Base-by-base conservation (phyloP, 1,140 invertebrate genomes). In the Drusus annulatus region DNA sequence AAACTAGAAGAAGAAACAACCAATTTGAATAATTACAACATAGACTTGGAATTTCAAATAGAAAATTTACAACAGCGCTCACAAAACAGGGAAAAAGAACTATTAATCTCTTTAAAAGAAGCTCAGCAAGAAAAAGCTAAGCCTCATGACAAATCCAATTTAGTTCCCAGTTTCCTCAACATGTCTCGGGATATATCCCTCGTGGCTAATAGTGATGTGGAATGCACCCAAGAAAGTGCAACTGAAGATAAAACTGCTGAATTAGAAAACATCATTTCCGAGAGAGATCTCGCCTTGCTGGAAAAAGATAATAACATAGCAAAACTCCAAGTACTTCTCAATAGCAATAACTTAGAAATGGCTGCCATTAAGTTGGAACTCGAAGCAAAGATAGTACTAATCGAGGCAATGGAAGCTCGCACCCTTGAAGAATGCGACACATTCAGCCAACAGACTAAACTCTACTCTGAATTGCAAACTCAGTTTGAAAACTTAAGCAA, bases 1-100 rank as follows among this genome's bases (percentile, higher is more conserved):
- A 2, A 60, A 51, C 23, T 17, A 25, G 17, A 71, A 60, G 31
- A 78, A 56, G 51, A 78, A 60, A 36, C 25, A 13, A 45, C 54
- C 19, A 25, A 1, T 3, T 56, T 80, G n/a, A 80, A 82, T 25
- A 65, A n/a, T 45, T 52, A 58, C n/a, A 81, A 81, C 51, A 63
- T 85, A 19, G 85, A 84, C 76, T 60, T 87, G n/a, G 84, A 87
- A 52, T 87, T 86, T 81, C 81, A 88, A 84, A 86, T 85, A 60
- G 69, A 87, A 54, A 81, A 78, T 10, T 83, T 84, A 28, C 84
- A 86, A 74, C 77, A 77, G 3, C 86, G 85, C 69, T 81, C 84
- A 21, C 84, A 85, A 63, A 80, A 74, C 15, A 83, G 87, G 3
- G 86, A 88, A 83, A 80, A 81, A 5, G 84, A 87, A 19, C 65